Evolutionary conservation across 1,140 invertebrate species (phyloP).

Genomic region (Drosophila grimshawi): DNA sequence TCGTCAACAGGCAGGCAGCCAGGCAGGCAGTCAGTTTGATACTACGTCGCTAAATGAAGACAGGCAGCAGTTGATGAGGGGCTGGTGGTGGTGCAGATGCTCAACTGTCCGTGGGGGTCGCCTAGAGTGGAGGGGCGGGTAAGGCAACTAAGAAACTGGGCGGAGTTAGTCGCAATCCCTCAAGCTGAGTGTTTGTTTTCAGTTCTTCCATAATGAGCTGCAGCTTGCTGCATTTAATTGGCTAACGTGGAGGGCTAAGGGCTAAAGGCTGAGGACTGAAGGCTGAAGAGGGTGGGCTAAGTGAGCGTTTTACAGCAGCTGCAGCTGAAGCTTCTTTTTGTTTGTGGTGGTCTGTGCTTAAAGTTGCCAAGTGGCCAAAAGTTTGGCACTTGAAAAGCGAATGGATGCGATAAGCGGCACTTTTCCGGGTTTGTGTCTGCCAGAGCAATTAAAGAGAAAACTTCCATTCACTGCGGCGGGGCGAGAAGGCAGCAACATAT

Average conservation of each 20-base stretch:
- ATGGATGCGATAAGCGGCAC: slow-evolving; percentile 72
- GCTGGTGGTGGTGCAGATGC: background rate
- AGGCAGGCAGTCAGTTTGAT: slow-evolving; percentile 38
- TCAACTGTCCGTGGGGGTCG: background rate
- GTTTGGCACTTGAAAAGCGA: slow-evolving; percentile 52
- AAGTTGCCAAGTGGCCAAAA: slow-evolving; percentile 62
- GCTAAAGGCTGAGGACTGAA: background rate
- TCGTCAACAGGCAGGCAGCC: slow-evolving; percentile 56
- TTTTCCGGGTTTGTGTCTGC: slow-evolving; percentile 64
- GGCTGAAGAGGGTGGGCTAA: background rate
- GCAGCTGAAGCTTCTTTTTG: slow-evolving; percentile 38
- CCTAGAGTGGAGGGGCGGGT: background rate
- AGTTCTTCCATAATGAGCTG: slow-evolving; percentile 60
- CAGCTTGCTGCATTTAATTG: slow-evolving; percentile 74
- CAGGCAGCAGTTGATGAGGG: slow-evolving; percentile 31
- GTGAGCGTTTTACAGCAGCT: slow-evolving; percentile 3
- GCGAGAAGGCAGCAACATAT: background rate
- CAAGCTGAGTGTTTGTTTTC: slow-evolving; percentile 40
- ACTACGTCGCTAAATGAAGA: slow-evolving; percentile 64
- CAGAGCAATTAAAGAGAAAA: slow-evolving; percentile 68
- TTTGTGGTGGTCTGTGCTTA: slow-evolving; percentile 52
- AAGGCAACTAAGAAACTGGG: slow-evolving; percentile 32
- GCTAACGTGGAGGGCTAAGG: slow-evolving; percentile 11
- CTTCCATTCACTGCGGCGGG: slow-evolving; percentile 25
- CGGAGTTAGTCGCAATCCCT: slow-evolving; percentile 30